Base-by-base conservation (phyloP, 2,888 invertebrate genomes). In the Ornithoptera alexandrae region DNA sequence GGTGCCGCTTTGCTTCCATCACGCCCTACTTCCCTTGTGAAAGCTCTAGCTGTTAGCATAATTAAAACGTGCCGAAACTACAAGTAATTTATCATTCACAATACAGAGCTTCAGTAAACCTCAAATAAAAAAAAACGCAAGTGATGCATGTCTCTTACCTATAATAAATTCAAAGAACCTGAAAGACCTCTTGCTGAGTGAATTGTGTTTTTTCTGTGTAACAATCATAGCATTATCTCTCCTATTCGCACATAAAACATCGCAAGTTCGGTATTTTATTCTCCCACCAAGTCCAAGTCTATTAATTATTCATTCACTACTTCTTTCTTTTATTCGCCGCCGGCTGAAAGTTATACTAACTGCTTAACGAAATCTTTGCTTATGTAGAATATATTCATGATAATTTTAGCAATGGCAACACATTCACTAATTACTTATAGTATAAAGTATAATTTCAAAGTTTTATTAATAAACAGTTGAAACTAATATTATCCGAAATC, bases 21-120 rank as follows among this genome's bases (percentile, higher is more conserved):
- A 84, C 85, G 91, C 84, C 88, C 90, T 86, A 91, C 84, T 91
- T 90, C 83, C 79, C 88, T 79, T 77, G 80, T 77, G 82, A 82
- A 85, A 81, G 84, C 84, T 80, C 81, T 73, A 75, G 89, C 92
- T 91, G 90, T 91, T 91, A 91, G 89, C 89, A 85, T 89, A 90
- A 92, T 92, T 91, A 91, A 91, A 91, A 88, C 88, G 82, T 86
- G 81, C 81, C 83, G 78, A 83, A 86, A 85, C 83, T 87, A 84
- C 80, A 84, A 85, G 84, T 87, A 83, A 88, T 85, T 84, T 81
- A 79, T 84, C 78, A 80, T 81, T 81, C 79, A 78, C 73, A 74
- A 75, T 72, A 69, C 62, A 57, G 20, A 69, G 30, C 64, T 72
- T 67, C 69, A 57, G 64, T 64, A 68, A 62, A 17, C 60, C 69